phyloP scores from a whole-genome alignment of 2,113 vertebrate genomes.

The Nerophis ophidion region DNA sequence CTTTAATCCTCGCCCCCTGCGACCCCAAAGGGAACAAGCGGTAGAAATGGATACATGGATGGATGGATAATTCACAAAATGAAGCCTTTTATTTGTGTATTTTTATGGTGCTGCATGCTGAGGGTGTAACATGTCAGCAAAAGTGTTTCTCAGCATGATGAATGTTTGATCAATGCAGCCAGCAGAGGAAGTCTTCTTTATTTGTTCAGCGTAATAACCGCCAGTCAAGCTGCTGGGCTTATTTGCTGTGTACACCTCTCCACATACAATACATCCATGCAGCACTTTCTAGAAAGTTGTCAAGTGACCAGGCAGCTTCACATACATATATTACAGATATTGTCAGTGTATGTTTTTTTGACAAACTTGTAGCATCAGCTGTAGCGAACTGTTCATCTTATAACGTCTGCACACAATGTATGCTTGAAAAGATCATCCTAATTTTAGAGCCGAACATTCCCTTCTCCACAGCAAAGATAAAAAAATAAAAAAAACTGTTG shows the following conservation, averaged over 20 bases:
- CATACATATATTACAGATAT: neutral
- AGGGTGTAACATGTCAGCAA: neutral
- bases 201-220: slow-evolving; percentile 38
- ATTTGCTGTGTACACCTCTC: slow-evolving; percentile 38
- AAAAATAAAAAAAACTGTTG: too few species aligned
- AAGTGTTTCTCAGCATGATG: neutral
- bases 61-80: too few species aligned
- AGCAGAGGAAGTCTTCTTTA: slow-evolving; percentile 8
- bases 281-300: neutral
- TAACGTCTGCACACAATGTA: neutral
- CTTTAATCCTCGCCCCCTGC: too few species aligned
- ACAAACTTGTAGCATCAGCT: slow-evolving; percentile 12
- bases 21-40: too few species aligned
- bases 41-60: too few species aligned
- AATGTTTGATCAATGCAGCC: slow-evolving; percentile 27
- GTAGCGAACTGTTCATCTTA: neutral
- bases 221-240: slow-evolving; percentile 9
- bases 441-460: too few species aligned
- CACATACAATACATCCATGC: neutral
- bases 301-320: neutral
- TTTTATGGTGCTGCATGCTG: neutral
- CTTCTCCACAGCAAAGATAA: too few species aligned
- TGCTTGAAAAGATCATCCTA: too few species aligned
- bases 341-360: neutral
- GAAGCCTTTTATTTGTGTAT: neutral